These are phyloP conservation scores for Apodemus agrarius DNA, from an alignment of 2,797 vertebrate species.

Conservation along the genomic window DNA sequence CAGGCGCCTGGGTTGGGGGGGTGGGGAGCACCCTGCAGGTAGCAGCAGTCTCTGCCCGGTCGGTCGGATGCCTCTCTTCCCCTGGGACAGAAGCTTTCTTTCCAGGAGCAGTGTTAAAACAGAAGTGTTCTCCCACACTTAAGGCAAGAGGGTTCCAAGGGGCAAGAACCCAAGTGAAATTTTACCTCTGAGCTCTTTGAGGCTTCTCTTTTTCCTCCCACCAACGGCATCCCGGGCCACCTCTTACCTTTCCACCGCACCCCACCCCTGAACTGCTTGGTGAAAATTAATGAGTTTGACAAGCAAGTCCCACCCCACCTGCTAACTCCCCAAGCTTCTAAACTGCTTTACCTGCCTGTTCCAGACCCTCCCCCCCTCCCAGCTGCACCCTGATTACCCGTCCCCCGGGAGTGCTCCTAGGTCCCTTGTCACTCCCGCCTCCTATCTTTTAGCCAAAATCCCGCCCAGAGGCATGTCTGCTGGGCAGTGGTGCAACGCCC, in stretches of 20 bases:
- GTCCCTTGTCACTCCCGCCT: conserved; percentile 78
- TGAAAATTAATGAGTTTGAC: conserved; percentile 44
- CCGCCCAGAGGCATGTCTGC: conserved; percentile 78
- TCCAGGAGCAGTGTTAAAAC: conserved; percentile 26
- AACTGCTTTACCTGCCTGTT: conserved; percentile 54
- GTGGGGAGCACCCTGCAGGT: conserved; percentile 46
- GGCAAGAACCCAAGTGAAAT: conserved; percentile 15
- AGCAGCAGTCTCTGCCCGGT: conserved; percentile 37
- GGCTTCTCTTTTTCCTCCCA: conserved; percentile 25
- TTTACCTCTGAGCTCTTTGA: conserved; percentile 50
- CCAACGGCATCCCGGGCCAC: conserved; percentile 58
- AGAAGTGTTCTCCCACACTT: conserved; percentile 57
- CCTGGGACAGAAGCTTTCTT: conserved; percentile 47
- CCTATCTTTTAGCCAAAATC: conserved; percentile 88
- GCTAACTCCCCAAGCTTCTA: conserved; percentile 55
- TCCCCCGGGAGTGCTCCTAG: conserved; percentile 51
- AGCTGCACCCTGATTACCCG: not conserved
- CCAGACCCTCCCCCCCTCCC: conserved; percentile 71
- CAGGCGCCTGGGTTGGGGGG: not conserved
- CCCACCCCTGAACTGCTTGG: conserved; percentile 19
- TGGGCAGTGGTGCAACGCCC: conserved; percentile 33
- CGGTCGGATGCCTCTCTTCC: conserved; percentile 4
- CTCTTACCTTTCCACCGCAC: conserved; percentile 15
- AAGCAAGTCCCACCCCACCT: conserved; percentile 56
- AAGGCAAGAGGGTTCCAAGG: conserved; percentile 24